A percentile compares a stretch with the other conserved stretches of the same genome.
Evolutionary conservation across 2,888 invertebrate species (phyloP).

Genomic region (Sinopyrophorus schimmeli): DNA sequence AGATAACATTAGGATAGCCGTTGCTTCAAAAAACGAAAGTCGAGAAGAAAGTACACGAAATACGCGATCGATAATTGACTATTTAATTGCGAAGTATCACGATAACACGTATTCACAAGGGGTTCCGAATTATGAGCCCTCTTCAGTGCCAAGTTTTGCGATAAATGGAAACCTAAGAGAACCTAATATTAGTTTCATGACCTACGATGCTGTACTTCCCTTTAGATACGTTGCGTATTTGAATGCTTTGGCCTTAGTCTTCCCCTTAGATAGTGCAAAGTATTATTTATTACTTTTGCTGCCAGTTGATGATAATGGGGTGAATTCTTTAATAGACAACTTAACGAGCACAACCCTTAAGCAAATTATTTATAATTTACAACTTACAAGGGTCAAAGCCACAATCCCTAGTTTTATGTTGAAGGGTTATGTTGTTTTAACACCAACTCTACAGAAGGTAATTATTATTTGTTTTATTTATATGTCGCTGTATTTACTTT

Average conservation of each 20-base stretch:
- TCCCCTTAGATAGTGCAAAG: slow-evolving; percentile 78
- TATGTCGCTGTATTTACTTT: too few relatives aligned
- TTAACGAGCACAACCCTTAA: slow-evolving; percentile 67
- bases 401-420: slow-evolving; percentile 80
- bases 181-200: slow-evolving; percentile 66
- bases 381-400: slow-evolving; percentile 72
- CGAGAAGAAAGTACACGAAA: slow-evolving; percentile 21
- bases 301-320: slow-evolving; percentile 63
- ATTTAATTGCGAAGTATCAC: slow-evolving; percentile 48
- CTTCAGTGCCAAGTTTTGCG: slow-evolving; percentile 48
- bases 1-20: too few relatives aligned
- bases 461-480: slow-evolving; percentile 39
- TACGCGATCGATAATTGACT: slow-evolving; percentile 50
- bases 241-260: slow-evolving; percentile 71
- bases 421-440: slow-evolving; percentile 77
- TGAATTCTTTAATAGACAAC: slow-evolving; percentile 67
- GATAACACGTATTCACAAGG: slow-evolving; percentile 18
- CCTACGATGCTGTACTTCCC: slow-evolving; percentile 76
- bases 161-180: slow-evolving; percentile 57
- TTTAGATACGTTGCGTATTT: slow-evolving; percentile 74
- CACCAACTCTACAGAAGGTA: slow-evolving; percentile 82
- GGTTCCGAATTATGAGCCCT: slow-evolving; percentile 34
- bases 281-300: slow-evolving; percentile 77
- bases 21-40: not conserved
- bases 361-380: slow-evolving; percentile 68